Base-by-base conservation (phyloP, 2,113 vertebrate genomes). In the Xenus cinereus region DNA sequence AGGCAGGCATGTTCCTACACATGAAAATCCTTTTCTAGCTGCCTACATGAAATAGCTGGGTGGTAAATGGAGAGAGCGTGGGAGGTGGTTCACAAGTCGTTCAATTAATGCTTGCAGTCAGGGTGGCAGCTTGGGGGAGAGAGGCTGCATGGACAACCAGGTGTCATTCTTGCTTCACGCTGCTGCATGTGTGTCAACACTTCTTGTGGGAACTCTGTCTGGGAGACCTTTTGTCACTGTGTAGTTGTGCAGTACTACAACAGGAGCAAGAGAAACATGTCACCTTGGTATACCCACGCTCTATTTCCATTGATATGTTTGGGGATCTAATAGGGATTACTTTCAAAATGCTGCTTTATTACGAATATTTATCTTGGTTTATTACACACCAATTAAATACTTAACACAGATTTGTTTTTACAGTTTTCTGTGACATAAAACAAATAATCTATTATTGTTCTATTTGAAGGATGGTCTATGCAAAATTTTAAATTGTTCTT, bases 21-120 rank as follows among this genome's bases (percentile, higher is more conserved):
- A 87, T 39, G 62, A 72, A 84, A 93, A 89, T 71, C 63, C 66
- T 82, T 51, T 60, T 35, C 87, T 89, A 56, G 77, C 87, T 95
- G 87, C 89, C 87, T 75, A 23, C 35, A 15, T 39, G 6, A 33
- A 63, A 89, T 91, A 91, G 89, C 73, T 75, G 64, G 23, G 33
- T 68, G 81, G 80, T 77, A 87, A 95, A 75, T 6, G 69, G 73
- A 87, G 80, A 48, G 46, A 20, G 84, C 3, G 7, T 89, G 69
- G 94, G 86, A 87, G 87, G 69, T 0, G 0, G 66, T 33, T 91
- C 80, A 20, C 64, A 51, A 67, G 46, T 35, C 35, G 1, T n/a
- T 33, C 72, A 10, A 1, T n/a, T 53, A 46, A 46, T 2, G 2
- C 28, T 56, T 71, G 54, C 26, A 2, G 33, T 30, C 46, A 20